These are phyloP conservation scores for Drosophila setosimentum DNA, from an alignment of 2,888 invertebrate genomes.

Conservation along the genomic window DNA sequence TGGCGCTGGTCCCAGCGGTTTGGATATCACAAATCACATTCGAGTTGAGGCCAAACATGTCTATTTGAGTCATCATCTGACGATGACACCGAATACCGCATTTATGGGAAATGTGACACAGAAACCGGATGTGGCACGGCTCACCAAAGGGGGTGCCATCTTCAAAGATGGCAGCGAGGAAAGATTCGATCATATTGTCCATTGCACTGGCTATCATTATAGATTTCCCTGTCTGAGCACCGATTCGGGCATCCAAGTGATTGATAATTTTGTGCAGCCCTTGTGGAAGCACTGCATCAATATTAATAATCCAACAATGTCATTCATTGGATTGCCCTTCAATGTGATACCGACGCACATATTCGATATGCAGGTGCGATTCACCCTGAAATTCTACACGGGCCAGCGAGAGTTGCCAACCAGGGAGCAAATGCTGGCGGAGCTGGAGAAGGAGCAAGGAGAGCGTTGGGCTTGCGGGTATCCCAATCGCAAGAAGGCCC, in stretches of 20 bases:
- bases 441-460: conserved; percentile 88
- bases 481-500: conserved; percentile 89
- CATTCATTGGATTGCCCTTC: conserved; percentile 93
- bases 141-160: conserved; percentile 86
- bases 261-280: conserved; percentile 92
- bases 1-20: conserved; percentile 95
- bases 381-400: conserved; percentile 88
- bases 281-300: conserved; percentile 95
- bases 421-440: conserved; percentile 88
- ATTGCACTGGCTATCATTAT: conserved; percentile 92
- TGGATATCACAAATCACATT: conserved; percentile 90
- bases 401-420: conserved; percentile 88
- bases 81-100: conserved; percentile 85
- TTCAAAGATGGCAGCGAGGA: conserved; percentile 89
- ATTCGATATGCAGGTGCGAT: conserved; percentile 91
- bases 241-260: conserved; percentile 89
- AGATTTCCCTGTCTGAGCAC: conserved; percentile 90
- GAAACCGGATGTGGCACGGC: conserved; percentile 87
- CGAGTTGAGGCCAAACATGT: conserved; percentile 88
- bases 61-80: conserved; percentile 89
- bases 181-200: conserved; percentile 89
- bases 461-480: conserved; percentile 86
- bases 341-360: conserved; percentile 93
- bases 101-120: conserved; percentile 89
- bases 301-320: conserved; percentile 91